A percentile compares a stretch with the other conserved stretches of the same genome.
Conservation (phyloP, 2,113 vertebrate species). For the Seriola aureovittata region DNA sequence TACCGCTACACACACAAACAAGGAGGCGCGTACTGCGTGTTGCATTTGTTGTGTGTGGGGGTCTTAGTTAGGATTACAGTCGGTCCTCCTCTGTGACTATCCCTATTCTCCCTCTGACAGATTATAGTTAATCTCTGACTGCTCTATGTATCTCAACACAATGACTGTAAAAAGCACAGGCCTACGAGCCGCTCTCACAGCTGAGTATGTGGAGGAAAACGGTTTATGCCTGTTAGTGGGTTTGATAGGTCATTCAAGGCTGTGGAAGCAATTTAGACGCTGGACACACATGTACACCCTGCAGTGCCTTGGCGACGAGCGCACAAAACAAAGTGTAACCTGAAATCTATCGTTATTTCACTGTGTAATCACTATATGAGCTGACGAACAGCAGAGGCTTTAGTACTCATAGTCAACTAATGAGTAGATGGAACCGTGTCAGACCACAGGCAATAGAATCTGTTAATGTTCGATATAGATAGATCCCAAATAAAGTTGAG, state of each 20-base stretch:
- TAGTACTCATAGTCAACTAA: neutral
- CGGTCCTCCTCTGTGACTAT: conserved; percentile 62
- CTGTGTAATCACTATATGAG: conserved; percentile 3
- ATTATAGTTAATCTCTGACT: conserved; percentile 78
- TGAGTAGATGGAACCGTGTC: neutral
- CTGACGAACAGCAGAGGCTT: conserved; percentile 5
- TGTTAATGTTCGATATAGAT: neutral
- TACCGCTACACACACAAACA: too few species aligned
- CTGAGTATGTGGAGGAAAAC: neutral
- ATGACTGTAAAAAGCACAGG: conserved; percentile 24
- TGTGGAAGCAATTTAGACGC: neutral
- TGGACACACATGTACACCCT: conserved; percentile 13
- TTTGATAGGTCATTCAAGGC: neutral
- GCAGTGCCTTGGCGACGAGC: conserved; percentile 1
- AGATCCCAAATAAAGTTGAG: neutral
- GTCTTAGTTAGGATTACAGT: conserved; percentile 73
- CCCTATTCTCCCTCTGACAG: conserved; percentile 54
- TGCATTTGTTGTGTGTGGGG: conserved; percentile 25
- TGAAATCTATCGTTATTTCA: conserved; percentile 15
- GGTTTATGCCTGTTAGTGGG: neutral
- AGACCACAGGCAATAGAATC: neutral
- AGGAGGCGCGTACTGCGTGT: neutral
- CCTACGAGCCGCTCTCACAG: neutral
- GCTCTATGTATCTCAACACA: conserved; percentile 37
- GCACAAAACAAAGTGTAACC: conserved; percentile 23